phyloP scores from a whole-genome alignment of 2,113 vertebrate species.

The Colinus virginianus region DNA sequence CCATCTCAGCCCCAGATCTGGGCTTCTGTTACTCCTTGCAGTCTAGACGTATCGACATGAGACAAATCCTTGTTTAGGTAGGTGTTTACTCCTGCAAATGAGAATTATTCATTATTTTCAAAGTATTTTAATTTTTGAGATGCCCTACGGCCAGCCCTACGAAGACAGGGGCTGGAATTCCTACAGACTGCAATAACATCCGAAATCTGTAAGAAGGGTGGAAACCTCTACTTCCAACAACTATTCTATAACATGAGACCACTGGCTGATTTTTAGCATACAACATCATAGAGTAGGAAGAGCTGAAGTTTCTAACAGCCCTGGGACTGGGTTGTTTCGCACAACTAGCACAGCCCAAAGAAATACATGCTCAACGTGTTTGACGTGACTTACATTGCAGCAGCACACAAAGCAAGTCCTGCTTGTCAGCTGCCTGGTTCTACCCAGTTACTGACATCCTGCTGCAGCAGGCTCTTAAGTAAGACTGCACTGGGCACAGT shows the following conservation, averaged over 20 bases:
- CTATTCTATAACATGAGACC: not conserved
- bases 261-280: not conserved
- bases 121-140: not conserved
- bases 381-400: accelerated
- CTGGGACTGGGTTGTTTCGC: not conserved
- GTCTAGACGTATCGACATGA: not conserved
- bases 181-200: not conserved
- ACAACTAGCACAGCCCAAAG: not conserved
- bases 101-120: not conserved
- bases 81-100: not conserved
- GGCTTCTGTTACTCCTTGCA: not conserved
- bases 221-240: not conserved
- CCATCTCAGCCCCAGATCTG: not conserved
- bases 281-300: not conserved
- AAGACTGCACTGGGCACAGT: not conserved
- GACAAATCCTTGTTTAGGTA: not conserved
- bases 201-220: not conserved
- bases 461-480: not conserved
- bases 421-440: not conserved
- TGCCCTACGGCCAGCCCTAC: not conserved
- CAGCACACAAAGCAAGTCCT: not conserved
- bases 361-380: not conserved
- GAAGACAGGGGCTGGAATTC: not conserved
- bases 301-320: not conserved
- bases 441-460: not conserved